Conservation (phyloP, 2,113 vertebrate genomes). For the Lampris incognitus region DNA sequence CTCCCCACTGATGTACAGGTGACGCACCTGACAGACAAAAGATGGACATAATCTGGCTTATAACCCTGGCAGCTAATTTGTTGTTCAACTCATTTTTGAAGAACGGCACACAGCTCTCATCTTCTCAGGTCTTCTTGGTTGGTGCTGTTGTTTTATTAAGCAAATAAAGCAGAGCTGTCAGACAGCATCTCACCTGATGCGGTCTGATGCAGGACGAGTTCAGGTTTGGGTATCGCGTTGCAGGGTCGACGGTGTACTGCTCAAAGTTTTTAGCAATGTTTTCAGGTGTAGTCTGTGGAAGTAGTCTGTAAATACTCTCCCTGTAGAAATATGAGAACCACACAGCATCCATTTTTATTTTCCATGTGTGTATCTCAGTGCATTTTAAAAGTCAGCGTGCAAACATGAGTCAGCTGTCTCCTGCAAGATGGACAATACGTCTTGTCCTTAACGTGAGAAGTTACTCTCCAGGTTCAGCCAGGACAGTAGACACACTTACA, state of each 20-base stretch:
- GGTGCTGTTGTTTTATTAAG: not conserved
- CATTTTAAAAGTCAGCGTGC: too few species aligned
- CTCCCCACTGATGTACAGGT: conserved; percentile 89
- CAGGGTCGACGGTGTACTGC: conserved; percentile 94
- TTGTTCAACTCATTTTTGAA: too few species aligned
- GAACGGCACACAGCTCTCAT: too few species aligned
- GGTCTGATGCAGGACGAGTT: conserved; percentile 90
- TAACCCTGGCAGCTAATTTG: too few species aligned
- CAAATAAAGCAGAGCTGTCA: not conserved
- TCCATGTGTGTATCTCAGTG: too few species aligned
- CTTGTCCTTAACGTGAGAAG: too few species aligned
- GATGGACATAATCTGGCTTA: not conserved
- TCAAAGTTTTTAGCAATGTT: conserved; percentile 98
- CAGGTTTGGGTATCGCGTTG: conserved; percentile 94
- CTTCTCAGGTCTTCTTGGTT: too few species aligned
- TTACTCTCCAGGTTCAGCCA: too few species aligned
- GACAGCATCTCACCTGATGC: conserved; percentile 86
- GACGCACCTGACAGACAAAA: conserved; percentile 85
- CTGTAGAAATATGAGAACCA: conserved; percentile 70
- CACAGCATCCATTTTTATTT: not conserved
- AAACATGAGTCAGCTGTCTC: too few species aligned
- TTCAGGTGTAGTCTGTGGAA: conserved; percentile 96
- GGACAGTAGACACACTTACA: too few species aligned
- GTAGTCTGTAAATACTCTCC: conserved; percentile 94
- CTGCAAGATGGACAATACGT: too few species aligned